Conservation (phyloP, 2,113 vertebrate species). For the Pygoscelis antarcticus region DNA sequence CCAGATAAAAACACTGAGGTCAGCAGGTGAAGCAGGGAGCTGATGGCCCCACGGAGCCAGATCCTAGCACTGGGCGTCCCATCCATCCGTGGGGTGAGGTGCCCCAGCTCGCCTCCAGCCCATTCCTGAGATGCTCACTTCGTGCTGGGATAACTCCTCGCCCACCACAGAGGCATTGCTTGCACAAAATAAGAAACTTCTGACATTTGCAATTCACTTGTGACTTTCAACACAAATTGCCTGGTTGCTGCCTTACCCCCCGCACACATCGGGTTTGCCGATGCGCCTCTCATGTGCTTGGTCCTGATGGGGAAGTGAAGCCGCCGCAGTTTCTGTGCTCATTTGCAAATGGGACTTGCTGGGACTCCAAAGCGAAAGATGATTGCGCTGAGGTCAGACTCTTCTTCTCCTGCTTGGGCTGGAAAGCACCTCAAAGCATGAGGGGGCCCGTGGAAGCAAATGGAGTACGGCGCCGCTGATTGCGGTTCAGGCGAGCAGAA, state of each 20-base stretch:
- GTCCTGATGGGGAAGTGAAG: background rate
- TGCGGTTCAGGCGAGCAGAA: background rate
- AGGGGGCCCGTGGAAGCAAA: background rate
- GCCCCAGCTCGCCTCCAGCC: conserved; percentile 21
- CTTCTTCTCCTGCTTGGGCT: background rate
- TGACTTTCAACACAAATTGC: background rate
- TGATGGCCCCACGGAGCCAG: background rate
- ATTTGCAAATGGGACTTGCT: background rate
- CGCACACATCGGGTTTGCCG: accelerated
- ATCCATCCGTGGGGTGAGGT: background rate
- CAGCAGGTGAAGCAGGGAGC: conserved; percentile 58
- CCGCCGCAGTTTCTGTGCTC: background rate
- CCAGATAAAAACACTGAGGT: conserved; percentile 61
- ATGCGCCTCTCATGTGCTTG: accelerated
- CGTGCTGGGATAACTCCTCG: accelerated
- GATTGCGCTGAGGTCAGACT: accelerated
- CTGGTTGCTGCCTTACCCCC: background rate
- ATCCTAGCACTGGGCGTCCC: conserved; percentile 21
- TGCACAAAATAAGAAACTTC: background rate
- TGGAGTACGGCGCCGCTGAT: background rate
- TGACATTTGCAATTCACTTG: background rate
- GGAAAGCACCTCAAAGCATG: background rate
- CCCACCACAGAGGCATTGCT: background rate
- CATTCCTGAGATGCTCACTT: background rate
- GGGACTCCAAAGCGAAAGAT: background rate